These are phyloP conservation scores for Tor tambroides DNA, from an alignment of 2,113 vertebrate genomes.

Conservation along the genomic window DNA sequence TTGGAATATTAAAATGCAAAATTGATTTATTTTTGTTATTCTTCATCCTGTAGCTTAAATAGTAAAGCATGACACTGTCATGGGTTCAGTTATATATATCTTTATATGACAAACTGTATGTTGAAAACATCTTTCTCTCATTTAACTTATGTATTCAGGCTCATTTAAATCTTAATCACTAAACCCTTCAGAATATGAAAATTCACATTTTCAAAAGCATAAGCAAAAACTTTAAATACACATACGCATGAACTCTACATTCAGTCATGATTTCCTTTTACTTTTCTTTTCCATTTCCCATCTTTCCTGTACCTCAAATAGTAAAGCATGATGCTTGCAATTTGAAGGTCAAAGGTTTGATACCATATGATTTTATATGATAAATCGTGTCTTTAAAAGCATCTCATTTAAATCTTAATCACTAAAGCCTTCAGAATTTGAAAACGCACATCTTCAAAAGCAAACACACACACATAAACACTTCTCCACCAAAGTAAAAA, in stretches of 20 bases:
- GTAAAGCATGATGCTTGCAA: neutral
- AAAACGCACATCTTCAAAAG: neutral
- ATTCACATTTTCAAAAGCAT: neutral
- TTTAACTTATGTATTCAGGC: neutral
- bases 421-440: neutral
- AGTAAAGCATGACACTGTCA: neutral
- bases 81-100: neutral
- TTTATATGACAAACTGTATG: neutral
- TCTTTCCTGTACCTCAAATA: no score
- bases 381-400: neutral
- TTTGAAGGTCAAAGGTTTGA: neutral
- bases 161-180: neutral
- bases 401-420: neutral
- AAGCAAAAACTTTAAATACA: neutral
- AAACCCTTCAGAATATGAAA: neutral
- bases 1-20: neutral
- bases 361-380: neutral
- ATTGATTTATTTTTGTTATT: no score
- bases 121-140: neutral
- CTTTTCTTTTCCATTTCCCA: neutral
- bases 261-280: neutral
- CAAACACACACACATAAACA: constrained; percentile 20
- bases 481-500: constrained; percentile 43
- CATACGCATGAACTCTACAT: neutral
- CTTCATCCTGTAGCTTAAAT: no score